Evolutionary conservation across 2,113 vertebrate species (phyloP).

Genomic region (Bos javanicus): DNA sequence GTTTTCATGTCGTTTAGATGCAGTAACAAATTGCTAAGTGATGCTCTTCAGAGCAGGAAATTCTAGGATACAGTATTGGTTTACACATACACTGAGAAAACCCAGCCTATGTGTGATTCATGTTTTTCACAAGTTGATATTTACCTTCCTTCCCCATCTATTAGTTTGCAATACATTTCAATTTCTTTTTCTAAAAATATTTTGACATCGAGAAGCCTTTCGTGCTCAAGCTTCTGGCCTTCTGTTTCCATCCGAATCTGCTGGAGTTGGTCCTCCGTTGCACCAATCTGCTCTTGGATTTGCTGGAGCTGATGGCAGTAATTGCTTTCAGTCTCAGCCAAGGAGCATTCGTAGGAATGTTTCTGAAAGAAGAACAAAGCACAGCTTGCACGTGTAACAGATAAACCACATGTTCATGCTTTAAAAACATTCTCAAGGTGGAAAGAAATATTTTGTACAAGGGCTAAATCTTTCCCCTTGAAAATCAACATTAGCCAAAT

Average conservation of each 20-base stretch:
- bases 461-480: not conserved
- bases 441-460: not conserved
- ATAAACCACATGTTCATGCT: not conserved
- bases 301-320: conserved; percentile 86
- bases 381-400: not conserved
- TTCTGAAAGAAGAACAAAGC: conserved; percentile 78
- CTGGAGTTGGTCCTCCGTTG: conserved; percentile 82
- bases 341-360: conserved; percentile 84
- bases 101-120: not conserved
- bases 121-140: not conserved
- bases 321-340: conserved; percentile 85
- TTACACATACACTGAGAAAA: not conserved
- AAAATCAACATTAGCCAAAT: not conserved
- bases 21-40: not conserved
- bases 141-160: conserved; percentile 71
- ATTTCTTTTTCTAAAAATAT: conserved; percentile 76
- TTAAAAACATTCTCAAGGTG: not conserved
- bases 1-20: not conserved
- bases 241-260: conserved; percentile 71
- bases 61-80: not conserved
- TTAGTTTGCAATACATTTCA: conserved; percentile 69
- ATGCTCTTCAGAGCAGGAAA: not conserved
- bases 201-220: conserved; percentile 66
- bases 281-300: conserved; percentile 79
- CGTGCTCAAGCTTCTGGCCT: conserved; percentile 68